These are phyloP conservation scores for Clarias macrocephalus DNA, from an alignment of 2,113 vertebrate genomes.

Conservation along the genomic window DNA sequence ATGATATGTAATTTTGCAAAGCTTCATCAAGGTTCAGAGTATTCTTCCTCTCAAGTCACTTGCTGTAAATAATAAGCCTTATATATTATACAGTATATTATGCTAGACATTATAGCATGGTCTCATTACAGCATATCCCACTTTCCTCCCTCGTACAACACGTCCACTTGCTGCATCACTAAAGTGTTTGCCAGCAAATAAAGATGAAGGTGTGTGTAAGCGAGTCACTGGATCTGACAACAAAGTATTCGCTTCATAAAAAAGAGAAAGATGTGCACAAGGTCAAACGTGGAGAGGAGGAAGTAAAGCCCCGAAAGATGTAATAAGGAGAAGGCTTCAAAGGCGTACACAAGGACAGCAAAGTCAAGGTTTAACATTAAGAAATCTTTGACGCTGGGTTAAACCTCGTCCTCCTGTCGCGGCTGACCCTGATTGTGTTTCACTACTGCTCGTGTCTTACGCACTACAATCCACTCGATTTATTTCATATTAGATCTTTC, in stretches of 20 bases:
- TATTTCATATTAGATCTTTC: background rate
- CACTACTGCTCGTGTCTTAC: background rate
- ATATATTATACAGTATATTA: no score
- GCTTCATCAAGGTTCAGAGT: background rate
- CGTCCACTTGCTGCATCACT: background rate
- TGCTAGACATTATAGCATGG: no score
- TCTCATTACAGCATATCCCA: no score
- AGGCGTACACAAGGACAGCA: constrained; percentile 28
- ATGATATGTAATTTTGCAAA: background rate
- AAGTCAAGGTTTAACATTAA: constrained; percentile 40
- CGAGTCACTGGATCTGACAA: background rate
- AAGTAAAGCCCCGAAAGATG: background rate
- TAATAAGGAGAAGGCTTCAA: constrained; percentile 15
- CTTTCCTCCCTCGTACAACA: background rate
- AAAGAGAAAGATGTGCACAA: background rate
- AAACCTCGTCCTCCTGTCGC: background rate
- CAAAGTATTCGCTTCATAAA: background rate
- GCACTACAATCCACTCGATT: background rate
- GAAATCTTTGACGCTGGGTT: constrained; percentile 54
- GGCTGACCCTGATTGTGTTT: background rate
- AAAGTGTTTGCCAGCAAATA: background rate
- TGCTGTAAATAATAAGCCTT: no score
- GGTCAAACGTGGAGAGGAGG: background rate
- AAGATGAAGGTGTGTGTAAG: background rate
- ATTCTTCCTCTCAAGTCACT: background rate